phyloP scores from a whole-genome alignment of 2,797 vertebrate species.

The Bovichtus diacanthus region DNA sequence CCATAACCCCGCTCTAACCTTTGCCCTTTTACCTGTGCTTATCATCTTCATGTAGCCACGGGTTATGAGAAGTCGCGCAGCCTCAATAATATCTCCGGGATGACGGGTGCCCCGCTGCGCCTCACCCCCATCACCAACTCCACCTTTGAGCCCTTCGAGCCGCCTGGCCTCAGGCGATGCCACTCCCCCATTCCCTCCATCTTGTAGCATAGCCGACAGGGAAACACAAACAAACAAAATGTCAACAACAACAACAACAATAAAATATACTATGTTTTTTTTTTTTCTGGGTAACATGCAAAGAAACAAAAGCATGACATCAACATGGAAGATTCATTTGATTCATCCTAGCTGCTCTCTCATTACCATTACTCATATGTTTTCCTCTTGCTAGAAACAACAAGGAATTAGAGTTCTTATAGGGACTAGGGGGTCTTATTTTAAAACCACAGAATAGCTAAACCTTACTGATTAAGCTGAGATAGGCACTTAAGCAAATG shows the following conservation, averaged over 20 bases:
- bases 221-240: slow-evolving; percentile 27
- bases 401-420: slow-evolving; percentile 12
- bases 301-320: slow-evolving; percentile 22
- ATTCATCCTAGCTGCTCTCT: slow-evolving; percentile 30
- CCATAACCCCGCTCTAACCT: slow-evolving; percentile 42
- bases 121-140: slow-evolving; percentile 90
- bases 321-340: slow-evolving; percentile 15
- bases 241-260: slow-evolving; percentile 35
- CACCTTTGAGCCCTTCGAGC: slow-evolving; percentile 90
- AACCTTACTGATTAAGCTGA: slow-evolving; percentile 28
- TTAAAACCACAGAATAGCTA: slow-evolving; percentile 40
- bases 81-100: slow-evolving; percentile 95
- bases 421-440: slow-evolving; percentile 27
- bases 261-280: background rate
- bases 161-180: slow-evolving; percentile 88
- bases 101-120: slow-evolving; percentile 89
- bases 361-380: slow-evolving; percentile 28
- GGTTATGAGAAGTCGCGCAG: slow-evolving; percentile 97
- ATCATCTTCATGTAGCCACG: slow-evolving; percentile 74
- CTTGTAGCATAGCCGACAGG: slow-evolving; percentile 83
- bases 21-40: slow-evolving; percentile 43
- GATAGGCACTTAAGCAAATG: slow-evolving; percentile 53
- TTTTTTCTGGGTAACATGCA: slow-evolving; percentile 7
- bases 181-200: slow-evolving; percentile 94
- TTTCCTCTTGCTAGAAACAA: slow-evolving; percentile 24